Base-by-base conservation (phyloP, 2,797 vertebrate genomes). In the Molossus molossus region DNA sequence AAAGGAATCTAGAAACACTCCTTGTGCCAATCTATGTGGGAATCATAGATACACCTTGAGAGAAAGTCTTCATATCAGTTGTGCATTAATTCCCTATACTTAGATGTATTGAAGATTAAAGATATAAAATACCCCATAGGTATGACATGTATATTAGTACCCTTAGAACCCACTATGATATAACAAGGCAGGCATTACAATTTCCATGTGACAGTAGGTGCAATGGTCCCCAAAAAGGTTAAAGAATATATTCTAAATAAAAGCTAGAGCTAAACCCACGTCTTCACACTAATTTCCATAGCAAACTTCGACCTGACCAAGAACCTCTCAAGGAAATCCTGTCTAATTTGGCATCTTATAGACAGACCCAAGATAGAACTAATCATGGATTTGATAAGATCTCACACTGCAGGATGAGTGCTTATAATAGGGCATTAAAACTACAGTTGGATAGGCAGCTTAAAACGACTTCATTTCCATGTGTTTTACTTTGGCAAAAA, bases 271-370 rank as follows among this genome's bases (percentile, higher is more conserved):
- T 76, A 84, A 93, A 53, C 9, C 53, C 5, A 65, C 3, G 21
- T 88, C n/a, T 88, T 87, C 48, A 53, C 5, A 81, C 57, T 80
- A 60, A 18, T 86, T 91, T 86, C 67, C 57, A 79, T 5, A 29
- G 45, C 62, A 69, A 93, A 90, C 23, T 94, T 58, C n/a, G 90
- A 92, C 21, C 40, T 89, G 62, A 88, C 21, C 76, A 93, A 94
- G 79, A 90, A 86, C 1, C 37, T 95, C 95, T 92, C 83, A 84
- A 94, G 84, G 86, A 92, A 95, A 91, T 94, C 13, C 93, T 96
- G 70, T 86, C 90, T 83, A 84, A 89, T 80, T 95, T 93, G 76
- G 57, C 70, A 64, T 37, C 23, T 95, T 27, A 91, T 17, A 64
- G 48, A 76, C 17, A 91, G 67, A 97, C 62, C 57, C 79, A 91